Percentiles rank a stretch among this genome's conserved stretches.
phyloP scores from a whole-genome alignment of 2,888 invertebrate species.

The Cheilosia impressa region DNA sequence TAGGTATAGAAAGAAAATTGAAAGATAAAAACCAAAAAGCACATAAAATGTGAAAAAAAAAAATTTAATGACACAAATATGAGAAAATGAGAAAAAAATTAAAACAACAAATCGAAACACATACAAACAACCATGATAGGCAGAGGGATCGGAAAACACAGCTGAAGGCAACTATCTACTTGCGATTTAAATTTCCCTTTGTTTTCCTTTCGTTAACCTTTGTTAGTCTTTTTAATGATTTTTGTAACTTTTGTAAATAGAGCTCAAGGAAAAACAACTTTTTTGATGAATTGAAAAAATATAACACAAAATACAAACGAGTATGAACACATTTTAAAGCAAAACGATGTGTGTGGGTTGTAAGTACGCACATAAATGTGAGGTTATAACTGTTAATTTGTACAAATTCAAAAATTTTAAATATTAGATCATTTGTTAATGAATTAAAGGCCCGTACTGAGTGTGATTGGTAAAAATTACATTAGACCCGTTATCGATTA shows the following conservation, averaged over 20 bases:
- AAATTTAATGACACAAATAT: conserved; percentile 51
- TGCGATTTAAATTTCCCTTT: conserved; percentile 47
- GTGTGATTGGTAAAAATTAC: no score
- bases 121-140: not conserved
- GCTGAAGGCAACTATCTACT: conserved; percentile 29
- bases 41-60: not conserved
- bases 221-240: conserved; percentile 10
- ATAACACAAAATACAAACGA: not conserved
- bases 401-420: no score
- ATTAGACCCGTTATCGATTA: no score
- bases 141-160: not conserved
- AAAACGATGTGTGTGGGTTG: not conserved
- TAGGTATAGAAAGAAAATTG: conserved; percentile 3
- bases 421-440: no score
- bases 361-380: no score
- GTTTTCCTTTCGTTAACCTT: not conserved
- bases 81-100: conserved; percentile 20
- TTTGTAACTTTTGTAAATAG: conserved; percentile 25
- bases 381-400: no score
- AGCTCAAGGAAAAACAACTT: conserved; percentile 40
- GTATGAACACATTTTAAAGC: not conserved
- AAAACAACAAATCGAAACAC: not conserved
- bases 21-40: conserved; percentile 40
- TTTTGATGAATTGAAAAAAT: conserved; percentile 7
- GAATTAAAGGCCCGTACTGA: no score